Evolutionary conservation across 2,888 invertebrate species (phyloP).

Genomic region (Quadriops clusia): DNA sequence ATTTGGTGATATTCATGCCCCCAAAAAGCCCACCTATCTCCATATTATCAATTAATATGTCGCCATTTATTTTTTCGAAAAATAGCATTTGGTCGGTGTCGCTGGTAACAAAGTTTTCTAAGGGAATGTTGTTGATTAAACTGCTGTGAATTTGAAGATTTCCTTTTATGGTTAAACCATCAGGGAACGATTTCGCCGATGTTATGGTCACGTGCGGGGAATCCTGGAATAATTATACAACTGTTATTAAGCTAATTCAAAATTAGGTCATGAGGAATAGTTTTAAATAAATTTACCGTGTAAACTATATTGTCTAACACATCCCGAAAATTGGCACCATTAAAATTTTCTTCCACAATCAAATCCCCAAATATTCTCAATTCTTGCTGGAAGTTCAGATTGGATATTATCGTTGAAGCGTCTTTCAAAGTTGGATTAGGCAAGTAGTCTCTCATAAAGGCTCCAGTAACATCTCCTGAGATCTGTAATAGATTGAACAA

Average conservation of each 20-base stretch:
- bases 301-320: slow-evolving; percentile 39
- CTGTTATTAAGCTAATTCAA: neutral
- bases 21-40: slow-evolving; percentile 34
- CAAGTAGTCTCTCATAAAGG: slow-evolving; percentile 32
- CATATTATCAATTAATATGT: slow-evolving; percentile 38
- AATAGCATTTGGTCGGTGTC: slow-evolving; percentile 39
- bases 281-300: slow-evolving; percentile 21
- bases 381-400: slow-evolving; percentile 38
- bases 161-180: slow-evolving; percentile 31
- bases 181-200: slow-evolving; percentile 38
- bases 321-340: slow-evolving; percentile 31
- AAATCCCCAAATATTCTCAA: slow-evolving; percentile 42
- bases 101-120: slow-evolving; percentile 39
- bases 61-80: slow-evolving; percentile 31
- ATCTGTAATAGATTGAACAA: slow-evolving; percentile 32
- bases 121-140: slow-evolving; percentile 35
- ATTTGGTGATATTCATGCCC: slow-evolving; percentile 34
- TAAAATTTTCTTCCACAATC: slow-evolving; percentile 34
- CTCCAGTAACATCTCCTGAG: slow-evolving; percentile 38
- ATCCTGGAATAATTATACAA: slow-evolving; percentile 13
- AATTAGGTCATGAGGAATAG: neutral
- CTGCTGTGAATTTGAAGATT: slow-evolving; percentile 35
- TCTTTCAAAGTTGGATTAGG: slow-evolving; percentile 40
- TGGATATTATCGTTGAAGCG: slow-evolving; percentile 31
- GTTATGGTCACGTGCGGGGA: slow-evolving; percentile 31